Base-by-base conservation (phyloP, 2,888 invertebrate species). In the Macrophya alboannulata region DNA sequence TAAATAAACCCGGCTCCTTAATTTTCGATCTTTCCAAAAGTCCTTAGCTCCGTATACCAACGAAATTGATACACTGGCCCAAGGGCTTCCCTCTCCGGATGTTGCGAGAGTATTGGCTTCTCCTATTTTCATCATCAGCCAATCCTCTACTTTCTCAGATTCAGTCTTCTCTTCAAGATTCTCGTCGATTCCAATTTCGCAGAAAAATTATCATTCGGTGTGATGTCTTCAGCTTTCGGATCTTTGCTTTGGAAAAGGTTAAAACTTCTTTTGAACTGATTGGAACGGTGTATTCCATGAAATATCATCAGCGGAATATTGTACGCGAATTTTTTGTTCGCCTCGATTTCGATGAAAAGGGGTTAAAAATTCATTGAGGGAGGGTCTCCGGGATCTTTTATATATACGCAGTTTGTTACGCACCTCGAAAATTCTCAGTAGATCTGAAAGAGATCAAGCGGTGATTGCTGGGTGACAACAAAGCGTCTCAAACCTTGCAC, bases 401-500 rank as follows among this genome's bases (percentile, higher is more conserved):
- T 31, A 55, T 31, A 31, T 43, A 45, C 72, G 72, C 72, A 45
- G 72, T 74, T 74, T 74, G 72, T 74, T 74, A 37, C 31, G 45
- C n/a, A 74, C 40, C 72, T 45, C 43, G 45, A 40, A 21, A 8
- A n/a, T 71, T 71, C 45, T 74, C 45, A 0, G 43, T 74, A 45
- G 45, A 21, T 12, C 6, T 12, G 43, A 45, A 55, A 55, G 55
- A 77, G 77, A 77, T 77, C 77, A 55, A 55, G 77, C n/a, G n/a
- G 55, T 31, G 77, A 77, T 77, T 31, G 51, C 77, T 48, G 55
- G 77, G 37, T 77, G 77, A 77, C 77, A 77, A 77, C 77, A 77
- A 77, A 77, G 77, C 77, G 48, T 77, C 77, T 74, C 72, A 74
- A 74, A 31, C 68, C 68, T 74, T n/a, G n/a, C 72, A 45, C 72